Evolutionary conservation across 2,888 invertebrate species (phyloP), one percentile per base, ranked within the genome.

Genomic region (Trichacis sp.): DNA sequence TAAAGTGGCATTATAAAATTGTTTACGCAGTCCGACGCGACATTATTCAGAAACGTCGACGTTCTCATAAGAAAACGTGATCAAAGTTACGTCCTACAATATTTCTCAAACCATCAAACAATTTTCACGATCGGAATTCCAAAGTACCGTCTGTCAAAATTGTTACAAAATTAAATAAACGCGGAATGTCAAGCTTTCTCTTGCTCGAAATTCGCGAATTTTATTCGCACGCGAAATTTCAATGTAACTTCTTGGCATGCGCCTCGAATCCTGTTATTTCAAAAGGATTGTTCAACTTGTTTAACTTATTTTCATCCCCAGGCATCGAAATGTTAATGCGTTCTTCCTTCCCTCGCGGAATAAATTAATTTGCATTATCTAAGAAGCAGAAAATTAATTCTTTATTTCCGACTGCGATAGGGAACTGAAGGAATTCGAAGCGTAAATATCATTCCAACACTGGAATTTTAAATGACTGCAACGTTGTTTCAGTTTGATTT

Each of bases 401-500:
- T 6, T 33, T 11, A 33, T 11, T 33, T 33, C 11, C 11, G 33
- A 33, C 33, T 33, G 6, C 2, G 11, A 60, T 80, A 81, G 63
- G 20, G 55, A 55, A 50, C 33, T 52, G 58, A 50, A 15, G 24
- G 69, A 52, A 58, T 14, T 56, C 57, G 11, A 33, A 14, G 45
- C 43, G 42, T 15, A 55, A 62, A 29, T 36, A 48, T 38, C 49
- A 49, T 56, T 43, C 43, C 49, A 59, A 64, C 51, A 60, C 20
- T 55, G 47, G 42, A 47, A 47, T 29, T 42, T 52, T 14, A 60
- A 64, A 64, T 64, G 47, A 59, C 59, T 59, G 47, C 56, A 49
- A 48, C 53, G 38, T 52, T 45, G 56, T 61, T 61, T 60, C 53
- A 61, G 33, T 56, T 56, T 50, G 53, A 57, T 53, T 64, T 56